phyloP scores from a whole-genome alignment of 2,888 invertebrate genomes.

The Chesias legatella region DNA sequence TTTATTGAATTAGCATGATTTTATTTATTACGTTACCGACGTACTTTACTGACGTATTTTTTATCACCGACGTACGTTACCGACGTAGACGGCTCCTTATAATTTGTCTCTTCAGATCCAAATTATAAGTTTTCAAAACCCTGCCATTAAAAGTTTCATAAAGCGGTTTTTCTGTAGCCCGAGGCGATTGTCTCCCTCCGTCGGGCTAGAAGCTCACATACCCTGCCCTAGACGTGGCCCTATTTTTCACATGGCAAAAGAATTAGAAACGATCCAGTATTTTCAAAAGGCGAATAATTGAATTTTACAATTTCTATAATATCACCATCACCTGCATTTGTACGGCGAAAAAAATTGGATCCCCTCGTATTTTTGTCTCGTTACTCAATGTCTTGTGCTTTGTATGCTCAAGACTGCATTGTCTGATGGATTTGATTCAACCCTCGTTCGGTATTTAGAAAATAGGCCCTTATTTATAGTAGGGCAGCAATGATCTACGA shows the following conservation, averaged over 20 bases:
- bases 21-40: slow-evolving; percentile 3
- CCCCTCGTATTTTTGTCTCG: slow-evolving; percentile 68
- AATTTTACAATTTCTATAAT: slow-evolving; percentile 66
- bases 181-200: slow-evolving; percentile 11
- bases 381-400: slow-evolving; percentile 70
- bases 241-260: slow-evolving; percentile 47
- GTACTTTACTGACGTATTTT: too few species aligned
- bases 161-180: slow-evolving; percentile 22
- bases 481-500: slow-evolving; percentile 61
- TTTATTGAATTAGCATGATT: neutral
- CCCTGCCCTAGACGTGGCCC: slow-evolving; percentile 14
- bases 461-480: slow-evolving; percentile 66
- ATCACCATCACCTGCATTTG: slow-evolving; percentile 67
- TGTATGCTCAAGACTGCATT: slow-evolving; percentile 54
- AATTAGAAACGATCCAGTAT: slow-evolving; percentile 57
- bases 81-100: slow-evolving; percentile 20
- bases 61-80: too few species aligned
- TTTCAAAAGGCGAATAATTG: slow-evolving; percentile 72
- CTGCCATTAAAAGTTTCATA: slow-evolving; percentile 31
- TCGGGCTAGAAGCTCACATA: neutral
- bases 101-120: slow-evolving; percentile 24
- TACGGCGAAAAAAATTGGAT: slow-evolving; percentile 53
- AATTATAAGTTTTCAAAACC: slow-evolving; percentile 27
- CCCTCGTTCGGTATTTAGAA: slow-evolving; percentile 50
- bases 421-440: slow-evolving; percentile 46